Base-by-base conservation (phyloP, 2,888 invertebrate genomes). In the Laspeyria flexula region DNA sequence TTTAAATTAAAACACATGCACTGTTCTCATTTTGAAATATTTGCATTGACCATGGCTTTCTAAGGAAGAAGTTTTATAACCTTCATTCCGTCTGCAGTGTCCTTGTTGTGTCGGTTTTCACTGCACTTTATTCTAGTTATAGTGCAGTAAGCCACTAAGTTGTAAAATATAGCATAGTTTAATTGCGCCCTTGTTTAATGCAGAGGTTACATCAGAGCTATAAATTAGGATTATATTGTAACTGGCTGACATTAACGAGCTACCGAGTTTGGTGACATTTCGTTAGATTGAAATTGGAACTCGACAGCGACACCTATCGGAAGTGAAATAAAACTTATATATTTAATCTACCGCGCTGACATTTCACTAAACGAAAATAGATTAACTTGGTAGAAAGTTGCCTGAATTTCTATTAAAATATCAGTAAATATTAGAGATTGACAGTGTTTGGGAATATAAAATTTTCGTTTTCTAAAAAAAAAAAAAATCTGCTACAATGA, bases 71-170 rank as follows among this genome's bases (percentile, higher is more conserved):
- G 48, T 43, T 13, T 16, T 41, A 25, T 45, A 61, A 57, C 71
- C 65, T 69, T 67, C 41, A 45, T 51, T 55, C 25, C 43, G 54
- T 49, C 57, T 56, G 67, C 60, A 62, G 43, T 61, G 73, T 70
- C 75, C 75, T 75, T 75, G 74, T 35, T 53, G 60, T 65, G 61
- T 48, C 41, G 44, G n/a, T 52, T 42, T 34, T 27, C 37, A 42
- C 30, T 53, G 51, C 63, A 65, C 59, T 70, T 69, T 56, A 61
- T 51, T 34, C 33, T 40, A 46, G 41, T 33, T 44, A n/a, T 43
- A 15, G 2, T 56, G 49, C 55, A n/a, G n/a, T n/a, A n/a, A 42
- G 15, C 34, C 18, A 18, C 2, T 18, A 11, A 52, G 16, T 45
- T 41, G 34, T 56, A 47, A 60, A 72, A 9, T 30, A 41, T 43